Percentiles rank a stretch among this genome's conserved stretches.
Evolutionary conservation across 2,888 invertebrate species (phyloP).

Genomic region (Caradrina kadenii): DNA sequence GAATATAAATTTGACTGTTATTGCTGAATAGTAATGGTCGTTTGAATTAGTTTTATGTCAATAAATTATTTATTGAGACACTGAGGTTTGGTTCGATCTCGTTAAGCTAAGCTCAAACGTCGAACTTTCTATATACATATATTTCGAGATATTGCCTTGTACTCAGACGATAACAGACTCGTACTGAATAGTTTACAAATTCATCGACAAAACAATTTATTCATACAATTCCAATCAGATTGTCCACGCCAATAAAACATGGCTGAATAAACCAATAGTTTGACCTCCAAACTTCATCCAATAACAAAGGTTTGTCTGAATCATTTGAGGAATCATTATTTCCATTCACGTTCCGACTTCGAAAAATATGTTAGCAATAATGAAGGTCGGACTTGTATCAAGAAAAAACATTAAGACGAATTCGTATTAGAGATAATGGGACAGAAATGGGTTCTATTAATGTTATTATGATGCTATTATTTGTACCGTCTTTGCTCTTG

Average conservation of each 20-base stretch:
- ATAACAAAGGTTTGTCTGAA: slow-evolving; percentile 36
- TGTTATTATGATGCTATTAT: slow-evolving; percentile 53
- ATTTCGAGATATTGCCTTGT: neutral
- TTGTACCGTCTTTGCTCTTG: slow-evolving; percentile 33
- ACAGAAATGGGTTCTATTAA: slow-evolving; percentile 46
- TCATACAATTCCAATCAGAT: slow-evolving; percentile 12
- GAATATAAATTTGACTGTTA: no score
- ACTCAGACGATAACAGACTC: neutral
- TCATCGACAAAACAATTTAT: slow-evolving; percentile 21
- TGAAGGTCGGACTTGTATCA: slow-evolving; percentile 34
- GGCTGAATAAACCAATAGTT: slow-evolving; percentile 24
- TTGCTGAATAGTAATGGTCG: no score
- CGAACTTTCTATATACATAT: neutral
- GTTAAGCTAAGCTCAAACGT: no score
- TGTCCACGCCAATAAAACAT: slow-evolving; percentile 10
- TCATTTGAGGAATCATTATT: slow-evolving; percentile 47
- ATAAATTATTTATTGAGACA: no score
- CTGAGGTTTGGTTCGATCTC: no score
- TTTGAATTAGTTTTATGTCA: no score
- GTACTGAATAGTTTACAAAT: neutral
- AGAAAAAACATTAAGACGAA: slow-evolving; percentile 38
- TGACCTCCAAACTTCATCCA: slow-evolving; percentile 27
- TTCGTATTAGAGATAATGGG: slow-evolving; percentile 37
- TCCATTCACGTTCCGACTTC: slow-evolving; percentile 53
- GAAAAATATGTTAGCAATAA: slow-evolving; percentile 49